Percentiles rank a stretch among this genome's conserved stretches.
Evolutionary conservation across 2,888 invertebrate genomes (phyloP).

Genomic region (Oxystoma pomonae): DNA sequence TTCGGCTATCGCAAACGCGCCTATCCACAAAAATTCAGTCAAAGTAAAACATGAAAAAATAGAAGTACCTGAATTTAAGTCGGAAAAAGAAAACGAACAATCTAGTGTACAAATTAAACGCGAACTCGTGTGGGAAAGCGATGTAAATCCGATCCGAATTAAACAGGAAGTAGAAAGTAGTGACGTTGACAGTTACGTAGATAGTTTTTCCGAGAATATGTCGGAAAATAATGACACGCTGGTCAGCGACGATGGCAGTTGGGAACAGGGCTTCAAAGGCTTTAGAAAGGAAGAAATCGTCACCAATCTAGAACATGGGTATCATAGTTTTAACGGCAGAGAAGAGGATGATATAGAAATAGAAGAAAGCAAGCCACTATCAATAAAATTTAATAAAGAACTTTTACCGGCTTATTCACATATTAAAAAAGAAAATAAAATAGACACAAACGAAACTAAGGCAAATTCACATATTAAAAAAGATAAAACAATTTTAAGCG

Average conservation of each 20-base stretch:
- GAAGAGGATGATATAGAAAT: neutral
- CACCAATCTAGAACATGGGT: neutral
- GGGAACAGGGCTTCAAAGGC: neutral
- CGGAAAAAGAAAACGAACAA: neutral
- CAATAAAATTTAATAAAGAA: neutral
- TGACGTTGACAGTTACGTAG: neutral
- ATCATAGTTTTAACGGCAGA: neutral
- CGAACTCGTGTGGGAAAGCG: neutral
- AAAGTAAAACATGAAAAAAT: constrained; percentile 17
- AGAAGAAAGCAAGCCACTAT: neutral
- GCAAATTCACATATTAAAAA: too few species aligned
- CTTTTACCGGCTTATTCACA: neutral
- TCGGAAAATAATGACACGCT: neutral
- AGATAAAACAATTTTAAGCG: too few species aligned
- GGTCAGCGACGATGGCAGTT: neutral
- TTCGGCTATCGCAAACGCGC: constrained; percentile 4
- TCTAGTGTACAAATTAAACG: neutral
- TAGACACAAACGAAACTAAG: neutral
- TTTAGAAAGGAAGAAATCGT: neutral
- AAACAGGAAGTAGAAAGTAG: neutral
- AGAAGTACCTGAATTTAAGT: neutral
- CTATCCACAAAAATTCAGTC: neutral
- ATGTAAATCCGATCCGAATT: neutral
- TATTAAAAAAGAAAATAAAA: neutral
- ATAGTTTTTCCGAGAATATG: neutral